Base-by-base conservation (phyloP, 2,113 vertebrate genomes). In the Caranx melampygus region DNA sequence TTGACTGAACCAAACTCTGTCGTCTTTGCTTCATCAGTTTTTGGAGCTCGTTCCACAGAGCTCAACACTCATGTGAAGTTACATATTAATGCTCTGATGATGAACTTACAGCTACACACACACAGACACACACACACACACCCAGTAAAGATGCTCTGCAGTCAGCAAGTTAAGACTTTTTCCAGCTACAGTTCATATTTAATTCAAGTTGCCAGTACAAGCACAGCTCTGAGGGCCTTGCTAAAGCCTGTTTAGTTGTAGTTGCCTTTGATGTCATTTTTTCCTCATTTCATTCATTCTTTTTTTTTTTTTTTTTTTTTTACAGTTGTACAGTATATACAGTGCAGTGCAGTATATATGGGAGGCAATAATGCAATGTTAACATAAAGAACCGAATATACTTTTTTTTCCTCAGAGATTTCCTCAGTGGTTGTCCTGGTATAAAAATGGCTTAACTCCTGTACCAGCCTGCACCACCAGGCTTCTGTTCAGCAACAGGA, bases 1-100 rank as follows among this genome's bases (percentile, higher is more conserved):
- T 61, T 9, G 63, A 83, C 62, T 51, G 73, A 78, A 70, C 65
- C 61, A 40, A 57, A 75, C 60, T 72, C 14, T 51, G 65, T 63
- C 47, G 15, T 66, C 82, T 59, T 54, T 26, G 10, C 76, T 73
- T 72, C 51, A 45, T 72, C 31, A 40, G 57, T 49, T 67, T 70
- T 42, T 71, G 59, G 15, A 31, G 47, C 60, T 82, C 16, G 6
- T 71, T 82, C 58, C 57, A 21, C 34, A 26, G 18, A 40, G 73
- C 76, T 51, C 55, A 44, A 63, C 7, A 51, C 16, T 42, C 1
- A 5, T 54, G 40, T 20, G 42, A n/a, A 65, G 40, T 79, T 60
- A 58, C 18, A 64, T 76, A 64, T 78, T 72, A 81, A 74, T 73
- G 73, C 68, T 42, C 44, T 26, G 15, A 62, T 64, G 55, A 33